Percentiles rank a stretch among this genome's conserved stretches.
Conservation (phyloP, 2,113 vertebrate species). For the Thoracochromis brauschi region DNA sequence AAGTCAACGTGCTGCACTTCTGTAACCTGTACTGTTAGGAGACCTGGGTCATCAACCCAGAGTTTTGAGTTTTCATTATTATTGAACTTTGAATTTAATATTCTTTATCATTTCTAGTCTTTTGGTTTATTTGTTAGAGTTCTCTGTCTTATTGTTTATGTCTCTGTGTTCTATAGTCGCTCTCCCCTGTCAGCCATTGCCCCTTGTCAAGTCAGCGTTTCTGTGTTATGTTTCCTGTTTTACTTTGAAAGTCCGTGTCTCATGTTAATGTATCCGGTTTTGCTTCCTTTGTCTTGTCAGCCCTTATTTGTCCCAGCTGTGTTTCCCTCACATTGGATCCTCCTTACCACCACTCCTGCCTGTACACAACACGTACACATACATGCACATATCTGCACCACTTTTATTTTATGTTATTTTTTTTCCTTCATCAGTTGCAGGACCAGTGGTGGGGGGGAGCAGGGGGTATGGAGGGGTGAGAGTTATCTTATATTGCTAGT, state of each 20-base stretch:
- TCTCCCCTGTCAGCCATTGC: not conserved
- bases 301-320: not conserved
- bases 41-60: rapidly evolving
- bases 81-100: not conserved
- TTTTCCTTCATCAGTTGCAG: not conserved
- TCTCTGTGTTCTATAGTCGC: not conserved
- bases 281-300: not conserved
- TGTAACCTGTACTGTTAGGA: not conserved
- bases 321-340: not conserved
- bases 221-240: not conserved
- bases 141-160: not conserved
- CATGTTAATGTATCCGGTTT: not conserved
- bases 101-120: not conserved
- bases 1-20: rapidly evolving
- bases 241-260: not conserved
- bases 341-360: not conserved
- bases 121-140: not conserved
- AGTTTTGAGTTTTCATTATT: not conserved
- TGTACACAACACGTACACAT: not conserved
- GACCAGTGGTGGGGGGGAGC: not conserved
- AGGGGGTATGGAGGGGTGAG: not conserved
- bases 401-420: not conserved
- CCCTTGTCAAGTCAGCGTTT: rapidly evolving
- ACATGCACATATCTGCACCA: not conserved
- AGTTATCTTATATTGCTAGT: not conserved